Conservation (phyloP, 2,113 vertebrate species). For the Lasiurus cinereus region DNA sequence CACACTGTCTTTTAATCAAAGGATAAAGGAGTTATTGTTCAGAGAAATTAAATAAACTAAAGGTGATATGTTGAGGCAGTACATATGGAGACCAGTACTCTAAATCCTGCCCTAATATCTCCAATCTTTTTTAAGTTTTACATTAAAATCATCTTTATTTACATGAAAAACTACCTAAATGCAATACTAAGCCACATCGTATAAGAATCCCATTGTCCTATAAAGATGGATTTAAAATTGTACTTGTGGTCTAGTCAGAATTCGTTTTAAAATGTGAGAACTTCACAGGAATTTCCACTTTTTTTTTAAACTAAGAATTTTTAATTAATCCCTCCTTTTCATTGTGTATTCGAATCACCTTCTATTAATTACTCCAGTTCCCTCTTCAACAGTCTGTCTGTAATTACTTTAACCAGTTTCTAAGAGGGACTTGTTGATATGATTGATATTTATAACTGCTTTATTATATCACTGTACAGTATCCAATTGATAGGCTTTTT, state of each 20-base stretch:
- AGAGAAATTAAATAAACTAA: conserved; percentile 5
- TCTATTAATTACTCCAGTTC: conserved; percentile 59
- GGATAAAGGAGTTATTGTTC: background rate
- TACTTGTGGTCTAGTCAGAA: background rate
- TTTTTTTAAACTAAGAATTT: conserved; percentile 64
- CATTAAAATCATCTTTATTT: conserved; percentile 53
- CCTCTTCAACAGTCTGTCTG: conserved; percentile 52
- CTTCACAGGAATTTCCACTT: conserved; percentile 25
- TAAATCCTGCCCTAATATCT: background rate
- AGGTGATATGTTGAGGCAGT: background rate
- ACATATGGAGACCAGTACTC: background rate
- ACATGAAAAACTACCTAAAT: conserved; percentile 46
- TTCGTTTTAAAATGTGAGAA: conserved; percentile 65
- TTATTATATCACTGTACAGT: conserved; percentile 47
- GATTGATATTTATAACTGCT: conserved; percentile 57
- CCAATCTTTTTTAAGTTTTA: conserved; percentile 29
- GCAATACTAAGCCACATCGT: conserved; percentile 6
- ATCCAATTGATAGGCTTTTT: conserved; percentile 25
- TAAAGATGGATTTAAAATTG: background rate
- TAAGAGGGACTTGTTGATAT: conserved; percentile 60
- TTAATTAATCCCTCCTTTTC: conserved; percentile 43
- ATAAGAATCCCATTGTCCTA: background rate
- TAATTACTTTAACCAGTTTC: conserved; percentile 68
- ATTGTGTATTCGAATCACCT: conserved; percentile 8
- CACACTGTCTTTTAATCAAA: background rate